These are phyloP conservation scores for Chirona hameri DNA, from an alignment of 2,888 invertebrate species.

Conservation along the genomic window DNA sequence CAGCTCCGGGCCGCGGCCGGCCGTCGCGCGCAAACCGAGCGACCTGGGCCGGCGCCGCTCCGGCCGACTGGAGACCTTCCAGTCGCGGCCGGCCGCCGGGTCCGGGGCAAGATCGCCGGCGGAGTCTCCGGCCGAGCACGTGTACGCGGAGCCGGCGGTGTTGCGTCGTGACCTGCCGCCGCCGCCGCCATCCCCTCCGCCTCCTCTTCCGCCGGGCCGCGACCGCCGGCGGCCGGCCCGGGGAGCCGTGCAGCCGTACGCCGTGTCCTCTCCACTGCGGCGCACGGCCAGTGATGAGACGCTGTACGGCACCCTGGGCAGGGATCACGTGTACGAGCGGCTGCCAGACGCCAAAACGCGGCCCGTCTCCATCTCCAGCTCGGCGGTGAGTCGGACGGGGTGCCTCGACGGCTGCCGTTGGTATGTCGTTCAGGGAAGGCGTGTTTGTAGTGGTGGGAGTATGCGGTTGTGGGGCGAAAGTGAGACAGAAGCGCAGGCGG, in stretches of 20 bases:
- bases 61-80: slow-evolving; percentile 44
- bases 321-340: slow-evolving; percentile 1
- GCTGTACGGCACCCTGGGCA: not conserved
- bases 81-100: slow-evolving; percentile 41
- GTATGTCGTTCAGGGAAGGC: too few relatives aligned
- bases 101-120: slow-evolving; percentile 40
- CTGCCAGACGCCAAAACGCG: not conserved
- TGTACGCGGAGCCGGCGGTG: slow-evolving; percentile 41
- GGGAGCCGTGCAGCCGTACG: slow-evolving; percentile 45
- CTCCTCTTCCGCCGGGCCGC: slow-evolving; percentile 45
- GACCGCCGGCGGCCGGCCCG: slow-evolving; percentile 43
- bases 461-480: too few relatives aligned
- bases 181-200: slow-evolving; percentile 46
- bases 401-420: too few relatives aligned
- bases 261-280: slow-evolving; percentile 45
- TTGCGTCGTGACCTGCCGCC: slow-evolving; percentile 50
- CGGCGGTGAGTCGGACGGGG: not conserved
- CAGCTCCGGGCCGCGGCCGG: slow-evolving; percentile 23
- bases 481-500: too few relatives aligned
- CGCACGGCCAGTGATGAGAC: slow-evolving; percentile 29
- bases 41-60: not conserved
- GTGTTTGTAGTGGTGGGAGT: too few relatives aligned
- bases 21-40: slow-evolving; percentile 5
- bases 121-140: slow-evolving; percentile 43
- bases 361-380: not conserved